A percentile compares a stretch with the other conserved stretches of the same genome.
phyloP scores from a whole-genome alignment of 1,140 invertebrate genomes.

The Bacillus rossius region DNA sequence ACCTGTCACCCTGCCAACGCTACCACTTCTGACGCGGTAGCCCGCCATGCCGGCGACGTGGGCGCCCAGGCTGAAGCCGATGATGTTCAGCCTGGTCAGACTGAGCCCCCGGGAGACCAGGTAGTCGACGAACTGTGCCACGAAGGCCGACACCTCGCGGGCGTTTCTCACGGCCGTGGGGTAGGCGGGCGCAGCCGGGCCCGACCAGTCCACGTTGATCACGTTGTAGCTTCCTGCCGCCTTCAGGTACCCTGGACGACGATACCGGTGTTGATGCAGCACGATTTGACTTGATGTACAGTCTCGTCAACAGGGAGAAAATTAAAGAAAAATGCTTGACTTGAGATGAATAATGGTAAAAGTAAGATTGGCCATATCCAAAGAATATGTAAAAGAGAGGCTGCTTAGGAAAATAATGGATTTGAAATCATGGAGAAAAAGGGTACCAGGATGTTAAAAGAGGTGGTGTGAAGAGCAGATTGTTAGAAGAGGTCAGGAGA shows the following conservation, averaged over 20 bases:
- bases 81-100: constrained; percentile 63
- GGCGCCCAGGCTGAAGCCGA: constrained; percentile 89
- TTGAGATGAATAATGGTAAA: no score
- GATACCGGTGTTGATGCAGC: no score
- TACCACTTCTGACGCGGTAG: constrained; percentile 51
- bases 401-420: no score
- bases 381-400: no score
- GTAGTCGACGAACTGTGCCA: constrained; percentile 58
- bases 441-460: no score
- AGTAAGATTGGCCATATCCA: no score
- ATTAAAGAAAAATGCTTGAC: no score
- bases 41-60: constrained; percentile 86
- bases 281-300: no score
- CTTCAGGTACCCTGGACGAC: not conserved
- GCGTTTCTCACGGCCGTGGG: constrained; percentile 61
- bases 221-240: constrained; percentile 55
- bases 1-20: not conserved
- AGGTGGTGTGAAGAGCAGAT: no score
- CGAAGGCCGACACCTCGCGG: constrained; percentile 50
- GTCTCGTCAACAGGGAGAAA: no score
- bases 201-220: constrained; percentile 69
- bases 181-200: constrained; percentile 46
- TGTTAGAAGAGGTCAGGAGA: no score
- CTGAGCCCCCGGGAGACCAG: constrained; percentile 49
- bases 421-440: no score